Conservation (phyloP, 2,888 invertebrate species). For the Heteropelma amictum region DNA sequence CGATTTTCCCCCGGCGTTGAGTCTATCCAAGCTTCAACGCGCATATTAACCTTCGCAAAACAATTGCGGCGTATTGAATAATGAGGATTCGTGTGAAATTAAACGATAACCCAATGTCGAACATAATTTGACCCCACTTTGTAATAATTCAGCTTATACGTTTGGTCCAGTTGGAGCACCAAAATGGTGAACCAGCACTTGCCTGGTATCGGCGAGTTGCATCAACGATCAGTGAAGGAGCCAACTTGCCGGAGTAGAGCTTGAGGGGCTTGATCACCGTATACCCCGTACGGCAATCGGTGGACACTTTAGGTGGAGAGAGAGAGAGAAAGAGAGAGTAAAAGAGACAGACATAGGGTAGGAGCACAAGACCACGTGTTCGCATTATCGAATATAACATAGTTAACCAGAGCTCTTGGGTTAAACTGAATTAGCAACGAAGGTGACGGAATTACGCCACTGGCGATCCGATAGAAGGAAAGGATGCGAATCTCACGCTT, state of each 20-base stretch:
- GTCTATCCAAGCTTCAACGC: background rate
- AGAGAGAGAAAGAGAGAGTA: background rate
- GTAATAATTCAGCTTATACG: too few species aligned
- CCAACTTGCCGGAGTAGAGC: slow-evolving; percentile 49
- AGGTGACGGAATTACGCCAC: slow-evolving; percentile 53
- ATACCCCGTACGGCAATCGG: slow-evolving; percentile 20
- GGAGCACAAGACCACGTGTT: slow-evolving; percentile 70
- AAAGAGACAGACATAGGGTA: slow-evolving; percentile 63
- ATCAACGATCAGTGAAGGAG: slow-evolving; percentile 20
- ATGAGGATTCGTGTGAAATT: too few species aligned
- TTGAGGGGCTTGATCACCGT: slow-evolving; percentile 32
- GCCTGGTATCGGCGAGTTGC: background rate
- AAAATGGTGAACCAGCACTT: slow-evolving; percentile 3
- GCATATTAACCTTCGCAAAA: too few species aligned
- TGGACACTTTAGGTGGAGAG: slow-evolving; percentile 8
- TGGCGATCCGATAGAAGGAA: slow-evolving; percentile 28
- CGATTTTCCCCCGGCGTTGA: background rate
- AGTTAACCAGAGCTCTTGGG: slow-evolving; percentile 74
- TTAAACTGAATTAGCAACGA: slow-evolving; percentile 69
- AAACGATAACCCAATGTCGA: too few species aligned
- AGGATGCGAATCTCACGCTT: slow-evolving; percentile 31
- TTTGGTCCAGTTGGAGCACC: background rate
- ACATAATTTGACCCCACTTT: too few species aligned
- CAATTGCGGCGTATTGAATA: too few species aligned
- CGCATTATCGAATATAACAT: slow-evolving; percentile 71